Conservation (phyloP, 2,797 vertebrate genomes). For the Rhyacichthys aspro region DNA sequence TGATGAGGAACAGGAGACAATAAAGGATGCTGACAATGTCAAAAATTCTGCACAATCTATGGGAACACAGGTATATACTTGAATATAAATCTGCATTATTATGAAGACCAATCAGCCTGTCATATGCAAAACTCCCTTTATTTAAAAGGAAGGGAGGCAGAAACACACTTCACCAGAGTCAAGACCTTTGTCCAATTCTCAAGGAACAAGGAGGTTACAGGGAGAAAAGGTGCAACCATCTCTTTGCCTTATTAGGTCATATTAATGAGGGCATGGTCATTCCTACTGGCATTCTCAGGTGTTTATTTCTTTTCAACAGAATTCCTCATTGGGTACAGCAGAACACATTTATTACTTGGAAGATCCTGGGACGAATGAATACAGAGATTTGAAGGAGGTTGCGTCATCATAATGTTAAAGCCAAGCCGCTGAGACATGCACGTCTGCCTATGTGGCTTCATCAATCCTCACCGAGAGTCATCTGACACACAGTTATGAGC, state of each 20-base stretch:
- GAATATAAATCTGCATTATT: not conserved
- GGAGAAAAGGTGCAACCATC: conserved; percentile 38
- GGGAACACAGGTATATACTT: conserved; percentile 26
- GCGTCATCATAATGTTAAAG: not conserved
- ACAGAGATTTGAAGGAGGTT: conserved; percentile 7
- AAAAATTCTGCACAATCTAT: conserved; percentile 8
- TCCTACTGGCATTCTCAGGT: too few relatives aligned
- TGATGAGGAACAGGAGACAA: conserved; percentile 9
- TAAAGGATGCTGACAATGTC: not conserved
- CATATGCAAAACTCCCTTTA: conserved; percentile 7
- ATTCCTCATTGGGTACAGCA: not conserved
- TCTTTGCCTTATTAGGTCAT: not conserved
- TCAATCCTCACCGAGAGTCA: too few relatives aligned
- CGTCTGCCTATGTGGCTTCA: not conserved
- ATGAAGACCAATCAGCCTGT: not conserved
- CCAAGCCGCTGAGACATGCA: not conserved
- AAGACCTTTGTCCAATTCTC: conserved; percentile 34
- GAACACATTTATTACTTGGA: conserved; percentile 35
- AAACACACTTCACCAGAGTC: conserved; percentile 32
- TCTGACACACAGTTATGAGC: not conserved
- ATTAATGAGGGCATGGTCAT: too few relatives aligned
- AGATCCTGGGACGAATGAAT: conserved; percentile 5
- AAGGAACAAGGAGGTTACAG: conserved; percentile 13
- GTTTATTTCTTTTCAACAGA: conserved; percentile 18
- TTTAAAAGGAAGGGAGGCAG: conserved; percentile 42